Percentiles rank a stretch among this genome's conserved stretches.
These are phyloP conservation scores for Diogma glabrata DNA, from an alignment of 2,888 invertebrate genomes.

Conservation along the genomic window DNA sequence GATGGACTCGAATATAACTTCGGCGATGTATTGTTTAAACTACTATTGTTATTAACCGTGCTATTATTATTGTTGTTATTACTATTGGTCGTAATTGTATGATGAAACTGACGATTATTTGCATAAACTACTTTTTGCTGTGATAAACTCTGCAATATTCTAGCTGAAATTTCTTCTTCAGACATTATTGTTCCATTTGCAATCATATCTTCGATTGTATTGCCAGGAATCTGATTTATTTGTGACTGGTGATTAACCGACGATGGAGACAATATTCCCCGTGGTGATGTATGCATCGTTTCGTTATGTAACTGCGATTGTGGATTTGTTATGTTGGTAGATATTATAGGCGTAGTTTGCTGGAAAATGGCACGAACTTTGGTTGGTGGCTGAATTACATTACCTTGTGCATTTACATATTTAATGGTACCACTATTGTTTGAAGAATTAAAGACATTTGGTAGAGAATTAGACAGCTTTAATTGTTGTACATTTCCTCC, in stretches of 20 bases:
- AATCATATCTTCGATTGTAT: slow-evolving; percentile 30
- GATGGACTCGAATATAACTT: slow-evolving; percentile 1
- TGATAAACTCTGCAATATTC: slow-evolving; percentile 36
- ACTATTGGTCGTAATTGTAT: slow-evolving; percentile 24
- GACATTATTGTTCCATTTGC: slow-evolving; percentile 37
- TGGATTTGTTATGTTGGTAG: slow-evolving; percentile 14
- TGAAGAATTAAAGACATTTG: slow-evolving; percentile 1
- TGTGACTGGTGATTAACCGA: neutral
- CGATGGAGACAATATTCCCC: neutral
- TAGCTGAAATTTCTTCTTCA: slow-evolving; percentile 35
- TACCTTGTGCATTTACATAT: slow-evolving; percentile 36
- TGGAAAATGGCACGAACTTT: slow-evolving; percentile 11
- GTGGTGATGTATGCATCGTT: slow-evolving; percentile 4
- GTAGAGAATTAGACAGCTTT: neutral
- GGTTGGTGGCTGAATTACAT: slow-evolving; percentile 32
- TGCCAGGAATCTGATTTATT: slow-evolving; percentile 12
- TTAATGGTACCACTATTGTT: slow-evolving; percentile 27
- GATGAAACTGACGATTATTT: slow-evolving; percentile 20
- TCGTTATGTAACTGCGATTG: slow-evolving; percentile 12
- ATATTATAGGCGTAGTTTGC: slow-evolving; percentile 14
- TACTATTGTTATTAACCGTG: slow-evolving; percentile 11
- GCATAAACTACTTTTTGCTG: slow-evolving; percentile 33
- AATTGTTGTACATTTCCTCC: slow-evolving; percentile 6
- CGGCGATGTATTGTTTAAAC: slow-evolving; percentile 5
- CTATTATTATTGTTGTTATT: slow-evolving; percentile 18